Base-by-base conservation (phyloP, 2,888 invertebrate species). In the Ochlodes sylvanus region DNA sequence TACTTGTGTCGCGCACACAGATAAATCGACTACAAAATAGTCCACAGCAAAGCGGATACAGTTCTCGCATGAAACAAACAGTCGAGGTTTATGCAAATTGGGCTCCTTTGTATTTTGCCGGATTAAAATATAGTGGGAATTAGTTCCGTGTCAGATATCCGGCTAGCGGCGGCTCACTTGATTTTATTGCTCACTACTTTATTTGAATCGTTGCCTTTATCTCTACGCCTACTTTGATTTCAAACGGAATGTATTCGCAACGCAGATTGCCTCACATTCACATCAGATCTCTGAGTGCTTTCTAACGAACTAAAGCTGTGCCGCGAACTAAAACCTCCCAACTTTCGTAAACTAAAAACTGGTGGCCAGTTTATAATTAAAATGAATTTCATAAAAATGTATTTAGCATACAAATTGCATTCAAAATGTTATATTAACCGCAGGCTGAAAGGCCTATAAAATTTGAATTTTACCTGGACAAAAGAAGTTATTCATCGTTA, bases 91-190 rank as follows among this genome's bases (percentile, higher is more conserved):
- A 92, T 92, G 91, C 87, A 92, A 92, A 92, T 92, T 90, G 89
- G 86, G 84, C 90, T 92, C 88, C 90, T 92, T 92, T 92, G 90
- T 92, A 88, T 87, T 90, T 90, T 80, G 80, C 85, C 82, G 90
- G 89, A 92, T 92, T 92, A 92, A 92, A 91, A 91, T 91, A 92
- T 91, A 90, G 92, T 85, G 85, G 88, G 84, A 90, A 92, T 92
- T 92, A 92, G 91, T 92, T 90, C 86, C 88, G 85, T 89, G 92
- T 91, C 91, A 90, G 89, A 89, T 89, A 90, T 88, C 87, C 86
- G 80, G 82, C 77, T 79, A 74, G 79, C 78, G 74, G 79, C 79
- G 79, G 79, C 77, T 82, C 84, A 80, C 85, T 83, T 82, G 82
- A 87, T 89, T 90, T 88, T 88, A 88, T 86, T 84, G 84, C 81